phyloP scores from a whole-genome alignment of 2,888 invertebrate species.

The Arctia plantaginis region DNA sequence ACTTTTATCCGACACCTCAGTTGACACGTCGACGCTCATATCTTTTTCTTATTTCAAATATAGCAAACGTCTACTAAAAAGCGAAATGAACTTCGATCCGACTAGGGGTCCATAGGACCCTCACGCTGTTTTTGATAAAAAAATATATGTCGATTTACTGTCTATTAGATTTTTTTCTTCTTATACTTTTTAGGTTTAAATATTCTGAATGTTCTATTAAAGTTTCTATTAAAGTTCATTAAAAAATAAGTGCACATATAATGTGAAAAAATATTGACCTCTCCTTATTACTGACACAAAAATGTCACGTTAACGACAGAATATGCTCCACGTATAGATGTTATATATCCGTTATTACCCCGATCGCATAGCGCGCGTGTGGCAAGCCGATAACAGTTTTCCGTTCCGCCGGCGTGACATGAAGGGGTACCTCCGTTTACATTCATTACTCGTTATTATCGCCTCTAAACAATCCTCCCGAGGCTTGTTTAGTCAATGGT shows the following conservation, averaged over 20 bases:
- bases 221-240: too few relatives aligned
- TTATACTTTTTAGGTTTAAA: neutral
- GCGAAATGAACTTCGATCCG: too few relatives aligned
- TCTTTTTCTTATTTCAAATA: too few relatives aligned
- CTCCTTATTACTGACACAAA: neutral
- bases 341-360: conserved; percentile 50
- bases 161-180: neutral
- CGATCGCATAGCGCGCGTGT: conserved; percentile 68
- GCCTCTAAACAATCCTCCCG: conserved; percentile 75
- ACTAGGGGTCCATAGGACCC: too few relatives aligned
- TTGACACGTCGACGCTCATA: too few relatives aligned
- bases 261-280: neutral
- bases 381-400: conserved; percentile 75
- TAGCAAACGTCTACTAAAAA: too few relatives aligned
- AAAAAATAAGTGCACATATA: neutral
- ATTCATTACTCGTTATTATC: conserved; percentile 83
- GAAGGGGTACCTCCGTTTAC: conserved; percentile 69
- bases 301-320: conserved; percentile 20
- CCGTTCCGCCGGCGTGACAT: conserved; percentile 60
- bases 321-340: conserved; percentile 49
- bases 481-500: conserved; percentile 75
- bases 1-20: too few relatives aligned
- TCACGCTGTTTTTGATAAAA: neutral
- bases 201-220: neutral
- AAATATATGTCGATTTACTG: neutral